Evolutionary conservation across 30 jellyfish, hydroid and myxozoan genomes (phyloP).

Genomic region (Clytia hemisphaerica): DNA sequence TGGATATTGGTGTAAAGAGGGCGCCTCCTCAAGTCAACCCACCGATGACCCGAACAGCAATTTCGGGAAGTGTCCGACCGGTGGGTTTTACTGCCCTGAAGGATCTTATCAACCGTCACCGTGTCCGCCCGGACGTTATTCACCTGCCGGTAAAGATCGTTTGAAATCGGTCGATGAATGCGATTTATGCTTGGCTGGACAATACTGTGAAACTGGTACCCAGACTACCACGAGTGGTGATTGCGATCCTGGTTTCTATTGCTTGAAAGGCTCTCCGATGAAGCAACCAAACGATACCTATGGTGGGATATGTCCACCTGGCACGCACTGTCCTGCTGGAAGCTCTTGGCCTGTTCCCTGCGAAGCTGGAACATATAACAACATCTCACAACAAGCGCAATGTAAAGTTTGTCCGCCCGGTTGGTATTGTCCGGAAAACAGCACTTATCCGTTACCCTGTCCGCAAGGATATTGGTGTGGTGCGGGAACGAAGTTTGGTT

Average conservation of each 20-base stretch:
- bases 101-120: conserved; percentile 83
- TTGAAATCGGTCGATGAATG: conserved; percentile 66
- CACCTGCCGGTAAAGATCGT: conserved; percentile 46
- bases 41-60: conserved; percentile 32
- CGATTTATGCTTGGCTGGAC: conserved; percentile 75
- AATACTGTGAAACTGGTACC: conserved; percentile 84
- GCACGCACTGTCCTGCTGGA: conserved; percentile 86
- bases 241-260: conserved; percentile 82
- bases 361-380: conserved; percentile 83
- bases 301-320: conserved; percentile 97
- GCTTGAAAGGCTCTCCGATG: conserved; percentile 88
- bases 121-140: conserved; percentile 87
- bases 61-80: conserved; percentile 89
- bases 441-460: conserved; percentile 66
- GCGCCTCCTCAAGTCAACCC: conserved; percentile 44
- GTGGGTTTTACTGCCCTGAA: conserved; percentile 86
- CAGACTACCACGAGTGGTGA: conserved; percentile 68
- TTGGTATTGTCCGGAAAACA: conserved; percentile 73
- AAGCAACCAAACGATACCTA: conserved; percentile 58
- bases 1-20: conserved; percentile 79
- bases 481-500: conserved; percentile 49
- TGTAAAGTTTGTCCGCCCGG: conserved; percentile 83
- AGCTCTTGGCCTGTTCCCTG: conserved; percentile 75
- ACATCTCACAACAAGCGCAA: conserved; percentile 63
- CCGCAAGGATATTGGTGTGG: conserved; percentile 98